Evolutionary conservation across 2,113 vertebrate species (phyloP), one percentile per base, ranked within the genome.

Genomic region (Oryzias javanicus): DNA sequence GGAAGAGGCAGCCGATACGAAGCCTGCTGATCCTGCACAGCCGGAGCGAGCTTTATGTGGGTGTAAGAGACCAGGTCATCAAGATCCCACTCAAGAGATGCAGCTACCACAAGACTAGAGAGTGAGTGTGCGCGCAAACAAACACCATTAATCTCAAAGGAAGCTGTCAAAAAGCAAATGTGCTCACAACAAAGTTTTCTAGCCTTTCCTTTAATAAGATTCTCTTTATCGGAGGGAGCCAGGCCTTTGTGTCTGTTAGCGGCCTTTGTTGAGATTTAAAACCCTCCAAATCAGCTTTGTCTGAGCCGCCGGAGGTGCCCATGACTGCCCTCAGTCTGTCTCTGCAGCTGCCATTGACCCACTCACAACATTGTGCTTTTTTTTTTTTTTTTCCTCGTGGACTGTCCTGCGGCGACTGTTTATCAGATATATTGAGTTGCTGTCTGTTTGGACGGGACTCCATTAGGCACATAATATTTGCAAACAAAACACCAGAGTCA

Each of bases 31-130:
- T 99, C 72, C 87, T 97, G 58, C 97, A 98, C 88, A 98, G 95
- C 74, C 94, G 93, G 76, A 96, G 96, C 18, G 91, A 94, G 79
- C 94, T 99, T 42, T 98, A 95, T 4, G 96, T 96, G 60, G 97
- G 97, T 6, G 93, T 99, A 12, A 90, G 89, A 57, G 93, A 93
- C 66, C 96, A 96, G 4, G 95, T 99, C 73, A 92, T 94, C 91
- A 96, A 94, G 84, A 92, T 99, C 72, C 96, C 94, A 0, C 91
- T 99, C 76, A 98, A 94, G 92, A 92, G 95, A 74, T 99, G 97
- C 86, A 92, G 76, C 60, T 95, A 95, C 83, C 92, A 98, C 87
- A 94, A 89, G 88, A 93, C 89, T 0, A 91, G 90, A 90, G 95
- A 97, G 97, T 99, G 91, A 83, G 92, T 88, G 45, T 27, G 47